phyloP scores from a whole-genome alignment of 2,888 invertebrate species.

The Cerastoderma edule region DNA sequence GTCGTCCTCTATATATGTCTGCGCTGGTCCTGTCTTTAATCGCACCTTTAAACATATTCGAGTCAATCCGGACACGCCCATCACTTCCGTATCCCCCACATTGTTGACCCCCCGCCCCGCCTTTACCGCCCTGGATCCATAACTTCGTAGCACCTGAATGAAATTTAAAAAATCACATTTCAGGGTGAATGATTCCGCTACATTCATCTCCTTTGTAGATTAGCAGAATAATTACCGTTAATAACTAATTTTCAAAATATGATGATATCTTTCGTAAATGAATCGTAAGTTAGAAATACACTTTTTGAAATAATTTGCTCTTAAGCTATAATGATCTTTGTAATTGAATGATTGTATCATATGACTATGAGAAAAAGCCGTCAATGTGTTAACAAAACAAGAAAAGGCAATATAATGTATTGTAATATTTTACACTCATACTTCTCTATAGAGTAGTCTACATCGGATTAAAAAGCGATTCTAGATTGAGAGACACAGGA shows the following conservation, averaged over 20 bases:
- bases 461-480: too few species aligned
- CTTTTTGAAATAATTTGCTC: too few species aligned
- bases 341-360: too few species aligned
- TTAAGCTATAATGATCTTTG: too few species aligned
- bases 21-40: conserved; percentile 19
- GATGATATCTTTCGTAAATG: neutral
- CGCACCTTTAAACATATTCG: conserved; percentile 60
- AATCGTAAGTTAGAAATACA: too few species aligned
- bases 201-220: neutral
- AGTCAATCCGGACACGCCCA: conserved; percentile 70
- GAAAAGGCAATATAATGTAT: too few species aligned
- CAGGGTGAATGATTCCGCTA: neutral
- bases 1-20: conserved; percentile 39
- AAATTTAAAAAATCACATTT: neutral
- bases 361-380: too few species aligned
- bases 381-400: too few species aligned
- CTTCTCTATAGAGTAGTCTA: too few species aligned
- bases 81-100: conserved; percentile 66
- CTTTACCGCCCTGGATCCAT: conserved; percentile 65
- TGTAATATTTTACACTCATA: too few species aligned
- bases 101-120: conserved; percentile 59
- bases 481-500: too few species aligned
- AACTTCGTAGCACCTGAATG: conserved; percentile 56
- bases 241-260: neutral
- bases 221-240: neutral